A percentile compares a stretch with the other conserved stretches of the same genome.
phyloP scores from a whole-genome alignment of 2,888 invertebrate genomes.

The Erebia aethiops region DNA sequence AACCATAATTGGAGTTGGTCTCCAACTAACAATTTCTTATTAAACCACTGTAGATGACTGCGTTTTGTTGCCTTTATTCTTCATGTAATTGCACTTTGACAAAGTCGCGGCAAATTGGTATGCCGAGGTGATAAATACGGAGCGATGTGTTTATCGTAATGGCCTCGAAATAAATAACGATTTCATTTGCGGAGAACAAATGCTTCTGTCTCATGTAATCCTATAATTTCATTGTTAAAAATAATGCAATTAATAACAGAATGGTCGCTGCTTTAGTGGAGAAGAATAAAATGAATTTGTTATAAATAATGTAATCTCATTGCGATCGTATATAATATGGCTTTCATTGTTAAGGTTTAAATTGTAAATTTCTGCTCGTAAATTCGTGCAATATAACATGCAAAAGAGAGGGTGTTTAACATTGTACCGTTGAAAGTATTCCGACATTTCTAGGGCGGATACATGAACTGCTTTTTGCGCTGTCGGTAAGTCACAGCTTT shows the following conservation, averaged over 20 bases:
- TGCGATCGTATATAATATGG: too few species aligned
- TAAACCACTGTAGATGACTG: slow-evolving; percentile 23
- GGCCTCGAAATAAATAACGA: slow-evolving; percentile 15
- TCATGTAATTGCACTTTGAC: slow-evolving; percentile 32
- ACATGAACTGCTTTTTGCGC: slow-evolving; percentile 70
- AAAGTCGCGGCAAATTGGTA: slow-evolving; percentile 31
- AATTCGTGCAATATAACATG: slow-evolving; percentile 10
- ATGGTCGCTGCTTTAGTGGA: background rate
- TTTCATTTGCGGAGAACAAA: slow-evolving; percentile 16
- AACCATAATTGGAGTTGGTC: slow-evolving; percentile 25
- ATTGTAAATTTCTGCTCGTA: background rate
- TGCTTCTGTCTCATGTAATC: slow-evolving; percentile 17
- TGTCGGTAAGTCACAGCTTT: slow-evolving; percentile 66
- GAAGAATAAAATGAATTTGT: background rate
- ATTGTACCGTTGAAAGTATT: slow-evolving; percentile 49
- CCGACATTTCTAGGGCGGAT: slow-evolving; percentile 62
- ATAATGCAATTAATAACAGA: background rate
- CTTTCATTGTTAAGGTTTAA: too few species aligned
- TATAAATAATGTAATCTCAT: background rate
- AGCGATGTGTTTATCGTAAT: slow-evolving; percentile 26
- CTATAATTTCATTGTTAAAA: slow-evolving; percentile 9
- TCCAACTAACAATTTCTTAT: slow-evolving; percentile 27
- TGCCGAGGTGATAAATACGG: slow-evolving; percentile 26
- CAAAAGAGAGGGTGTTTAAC: slow-evolving; percentile 7
- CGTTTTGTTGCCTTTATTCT: slow-evolving; percentile 28